Evolutionary conservation across 2,797 vertebrate species (phyloP).

Genomic region (Gila robusta): DNA sequence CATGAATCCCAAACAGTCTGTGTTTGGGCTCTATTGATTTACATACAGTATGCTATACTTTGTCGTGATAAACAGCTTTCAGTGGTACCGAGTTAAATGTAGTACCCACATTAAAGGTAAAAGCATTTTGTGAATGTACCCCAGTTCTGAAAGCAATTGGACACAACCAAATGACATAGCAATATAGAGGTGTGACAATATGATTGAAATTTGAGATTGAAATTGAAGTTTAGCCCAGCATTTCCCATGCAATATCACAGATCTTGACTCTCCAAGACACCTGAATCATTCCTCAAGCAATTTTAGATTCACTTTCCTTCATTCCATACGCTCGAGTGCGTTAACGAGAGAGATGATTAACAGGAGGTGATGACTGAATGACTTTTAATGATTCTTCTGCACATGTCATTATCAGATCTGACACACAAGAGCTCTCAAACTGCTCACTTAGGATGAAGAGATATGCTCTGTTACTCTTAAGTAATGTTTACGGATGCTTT

Average conservation of each 20-base stretch:
- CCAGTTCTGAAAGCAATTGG: not conserved
- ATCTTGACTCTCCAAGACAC: not conserved
- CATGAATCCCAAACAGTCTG: not conserved
- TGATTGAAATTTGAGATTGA: constrained; percentile 15
- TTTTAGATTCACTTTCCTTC: constrained; percentile 34
- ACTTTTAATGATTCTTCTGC: constrained; percentile 40
- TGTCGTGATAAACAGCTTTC: not conserved
- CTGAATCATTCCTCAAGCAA: not conserved
- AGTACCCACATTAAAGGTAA: not conserved
- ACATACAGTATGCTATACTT: not conserved
- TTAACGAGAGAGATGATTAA: constrained; percentile 34
- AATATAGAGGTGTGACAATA: not conserved
- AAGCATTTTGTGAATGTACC: not conserved
- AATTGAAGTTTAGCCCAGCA: not conserved
- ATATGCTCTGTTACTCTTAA: not conserved
- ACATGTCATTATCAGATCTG: constrained; percentile 18
- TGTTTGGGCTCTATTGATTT: not conserved
- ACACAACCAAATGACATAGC: not conserved
- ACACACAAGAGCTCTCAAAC: constrained; percentile 14
- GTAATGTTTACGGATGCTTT: constrained; percentile 15
- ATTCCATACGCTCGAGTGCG: constrained; percentile 8
- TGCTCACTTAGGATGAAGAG: not conserved
- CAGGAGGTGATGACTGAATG: constrained; percentile 31
- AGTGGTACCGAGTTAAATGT: too few relatives aligned
- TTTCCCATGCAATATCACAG: not conserved